Conservation (phyloP, 2,888 invertebrate genomes). For the Pseudeuparius sepicola region DNA sequence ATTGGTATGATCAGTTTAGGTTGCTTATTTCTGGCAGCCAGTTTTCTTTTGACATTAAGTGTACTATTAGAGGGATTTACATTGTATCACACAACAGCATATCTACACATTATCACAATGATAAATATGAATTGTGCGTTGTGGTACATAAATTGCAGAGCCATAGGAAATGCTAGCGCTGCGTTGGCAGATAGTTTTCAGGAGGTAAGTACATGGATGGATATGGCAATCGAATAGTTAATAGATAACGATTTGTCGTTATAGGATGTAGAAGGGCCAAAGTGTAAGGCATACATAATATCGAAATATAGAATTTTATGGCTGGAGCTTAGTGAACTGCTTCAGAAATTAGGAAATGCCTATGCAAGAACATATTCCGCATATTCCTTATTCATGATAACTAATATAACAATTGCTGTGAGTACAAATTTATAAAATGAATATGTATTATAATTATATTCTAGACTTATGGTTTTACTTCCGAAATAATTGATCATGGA, state of each 20-base stretch:
- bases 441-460: constrained; percentile 14
- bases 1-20: constrained; percentile 54
- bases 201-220: constrained; percentile 25
- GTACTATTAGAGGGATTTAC: constrained; percentile 54
- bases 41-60: constrained; percentile 50
- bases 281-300: constrained; percentile 48
- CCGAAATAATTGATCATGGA: constrained; percentile 58
- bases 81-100: constrained; percentile 51
- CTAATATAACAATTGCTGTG: constrained; percentile 55
- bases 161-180: constrained; percentile 49
- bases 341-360: constrained; percentile 55
- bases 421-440: constrained; percentile 20
- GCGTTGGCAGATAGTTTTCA: constrained; percentile 36
- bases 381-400: constrained; percentile 56
- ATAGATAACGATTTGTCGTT: no score
- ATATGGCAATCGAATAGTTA: no score
- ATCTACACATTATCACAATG: constrained; percentile 59
- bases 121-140: constrained; percentile 63
- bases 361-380: constrained; percentile 59
- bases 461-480: constrained; percentile 52
- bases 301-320: constrained; percentile 53
- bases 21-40: constrained; percentile 49
- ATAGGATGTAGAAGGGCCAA: constrained; percentile 48
- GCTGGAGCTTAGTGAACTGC: constrained; percentile 55
- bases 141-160: constrained; percentile 61